Conservation (phyloP, 2,797 vertebrate genomes). For the Anas flavirostris region DNA sequence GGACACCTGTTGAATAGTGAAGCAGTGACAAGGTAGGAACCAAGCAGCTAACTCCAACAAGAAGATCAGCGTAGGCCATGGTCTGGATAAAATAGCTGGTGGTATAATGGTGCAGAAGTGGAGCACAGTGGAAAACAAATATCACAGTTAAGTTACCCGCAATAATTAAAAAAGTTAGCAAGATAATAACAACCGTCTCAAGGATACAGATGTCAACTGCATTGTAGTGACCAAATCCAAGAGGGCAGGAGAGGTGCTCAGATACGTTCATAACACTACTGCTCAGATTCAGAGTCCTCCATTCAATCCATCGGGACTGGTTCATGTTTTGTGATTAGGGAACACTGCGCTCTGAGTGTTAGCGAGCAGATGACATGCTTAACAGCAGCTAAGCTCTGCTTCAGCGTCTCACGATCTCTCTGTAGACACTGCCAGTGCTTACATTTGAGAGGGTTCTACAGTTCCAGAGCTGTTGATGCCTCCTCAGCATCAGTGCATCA, state of each 20-base stretch:
- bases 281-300: slow-evolving; percentile 84
- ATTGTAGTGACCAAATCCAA: slow-evolving; percentile 92
- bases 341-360: slow-evolving; percentile 53
- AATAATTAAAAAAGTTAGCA: slow-evolving; percentile 95
- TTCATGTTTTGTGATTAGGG: slow-evolving; percentile 88
- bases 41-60: slow-evolving; percentile 97
- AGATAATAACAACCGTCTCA: slow-evolving; percentile 93
- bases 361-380: slow-evolving; percentile 54
- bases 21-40: slow-evolving; percentile 96
- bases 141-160: slow-evolving; percentile 96
- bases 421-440: slow-evolving; percentile 75
- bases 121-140: slow-evolving; percentile 98
- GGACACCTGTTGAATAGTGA: slow-evolving; percentile 92
- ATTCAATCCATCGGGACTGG: slow-evolving; percentile 85
- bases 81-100: slow-evolving; percentile 99
- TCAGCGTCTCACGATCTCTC: slow-evolving; percentile 59
- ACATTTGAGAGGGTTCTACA: slow-evolving; percentile 79
- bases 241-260: slow-evolving; percentile 91
- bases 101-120: slow-evolving; percentile 96
- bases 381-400: slow-evolving; percentile 72
- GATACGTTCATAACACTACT: slow-evolving; percentile 81
- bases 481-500: slow-evolving; percentile 78
- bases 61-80: slow-evolving; percentile 97
- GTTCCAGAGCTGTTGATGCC: slow-evolving; percentile 81
- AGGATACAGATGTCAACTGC: slow-evolving; percentile 91